Conservation (phyloP, 1,140 invertebrate genomes). For the Psix sp. region DNA sequence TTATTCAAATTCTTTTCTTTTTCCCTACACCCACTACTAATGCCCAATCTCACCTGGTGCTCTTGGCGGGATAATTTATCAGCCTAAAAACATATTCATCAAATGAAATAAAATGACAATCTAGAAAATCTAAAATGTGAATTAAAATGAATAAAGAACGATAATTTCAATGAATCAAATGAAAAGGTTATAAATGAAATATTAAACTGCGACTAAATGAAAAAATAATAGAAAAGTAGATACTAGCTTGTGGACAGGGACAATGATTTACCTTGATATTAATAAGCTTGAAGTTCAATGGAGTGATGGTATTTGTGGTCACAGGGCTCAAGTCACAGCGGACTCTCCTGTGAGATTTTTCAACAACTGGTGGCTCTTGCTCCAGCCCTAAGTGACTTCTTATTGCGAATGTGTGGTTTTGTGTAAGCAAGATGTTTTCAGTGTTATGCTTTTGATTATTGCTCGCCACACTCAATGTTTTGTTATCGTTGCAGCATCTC, state of each 20-base stretch:
- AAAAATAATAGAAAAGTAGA: background rate
- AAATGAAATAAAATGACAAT: background rate
- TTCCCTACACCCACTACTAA: constrained; percentile 69
- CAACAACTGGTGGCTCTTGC: constrained; percentile 68
- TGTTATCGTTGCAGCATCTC: constrained; percentile 77
- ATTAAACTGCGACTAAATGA: too few species aligned
- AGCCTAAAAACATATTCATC: constrained; percentile 57
- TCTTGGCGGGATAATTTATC: constrained; percentile 69
- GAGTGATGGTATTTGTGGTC: constrained; percentile 70
- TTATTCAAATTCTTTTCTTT: constrained; percentile 73
- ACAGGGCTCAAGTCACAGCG: constrained; percentile 75
- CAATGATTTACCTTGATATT: constrained; percentile 70
- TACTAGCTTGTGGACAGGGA: background rate
- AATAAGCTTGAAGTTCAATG: constrained; percentile 70
- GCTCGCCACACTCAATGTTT: constrained; percentile 74
- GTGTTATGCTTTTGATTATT: constrained; percentile 67
- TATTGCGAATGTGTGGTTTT: constrained; percentile 67
- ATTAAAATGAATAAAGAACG: too few species aligned
- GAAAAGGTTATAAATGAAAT: too few species aligned
- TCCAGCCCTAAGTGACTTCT: constrained; percentile 69
- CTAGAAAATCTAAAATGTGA: background rate
- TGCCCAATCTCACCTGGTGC: constrained; percentile 68
- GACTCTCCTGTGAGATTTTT: constrained; percentile 74
- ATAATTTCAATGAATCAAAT: too few species aligned
- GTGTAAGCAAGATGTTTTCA: constrained; percentile 71